Evolutionary conservation across 2,113 vertebrate species (phyloP), one percentile per base, ranked within the genome.

Genomic region (Chelonoidis abingdonii): DNA sequence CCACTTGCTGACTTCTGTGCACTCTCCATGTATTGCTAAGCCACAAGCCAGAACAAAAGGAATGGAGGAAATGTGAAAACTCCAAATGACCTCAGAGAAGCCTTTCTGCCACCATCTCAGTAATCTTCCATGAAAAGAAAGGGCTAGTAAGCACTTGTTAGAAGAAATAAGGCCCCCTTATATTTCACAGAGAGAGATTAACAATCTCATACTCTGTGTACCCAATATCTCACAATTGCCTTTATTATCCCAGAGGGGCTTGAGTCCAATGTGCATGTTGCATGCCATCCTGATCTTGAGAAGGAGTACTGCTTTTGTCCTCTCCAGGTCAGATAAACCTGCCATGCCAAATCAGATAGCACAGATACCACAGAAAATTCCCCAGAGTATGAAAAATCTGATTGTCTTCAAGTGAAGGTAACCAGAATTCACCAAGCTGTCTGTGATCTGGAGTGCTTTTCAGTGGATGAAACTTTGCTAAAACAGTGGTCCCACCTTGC

Each of bases 91-190:
- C 13, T 0, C 0, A 35, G 59, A 7, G 80, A 89, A 93, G 82
- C 88, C 56, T 35, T 89, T 83, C 13, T 29, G 49, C n/a, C 86
- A 27, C 41, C 1, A 0, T 27, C 76, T 44, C 5, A 35, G 82
- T 86, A 49, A 83, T 69, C 88, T 69, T 84, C 41, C 89, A 89
- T 44, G 78, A 50, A 92, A 93, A 90, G 52, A 88, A 89, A 29
- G 31, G 5, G 88, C 44, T 53, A 89, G 38, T 38, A 27, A 91
- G n/a, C 59, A 29, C 24, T 81, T 24, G 88, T 11, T 52, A 81
- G 81, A 78, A 82, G 6, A 83, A 92, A 80, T 57, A 0, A 85
- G 12, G 2, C 31, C 0, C 35, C 1, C 5, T 75, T 52, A 14
- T 16, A 0, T 31, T 87, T 59, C 86, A 75, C 38, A 41, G 21